Percentiles rank a stretch among this genome's conserved stretches.
These are phyloP conservation scores for Sturnus vulgaris DNA, from an alignment of 2,113 vertebrate species.

Conservation along the genomic window DNA sequence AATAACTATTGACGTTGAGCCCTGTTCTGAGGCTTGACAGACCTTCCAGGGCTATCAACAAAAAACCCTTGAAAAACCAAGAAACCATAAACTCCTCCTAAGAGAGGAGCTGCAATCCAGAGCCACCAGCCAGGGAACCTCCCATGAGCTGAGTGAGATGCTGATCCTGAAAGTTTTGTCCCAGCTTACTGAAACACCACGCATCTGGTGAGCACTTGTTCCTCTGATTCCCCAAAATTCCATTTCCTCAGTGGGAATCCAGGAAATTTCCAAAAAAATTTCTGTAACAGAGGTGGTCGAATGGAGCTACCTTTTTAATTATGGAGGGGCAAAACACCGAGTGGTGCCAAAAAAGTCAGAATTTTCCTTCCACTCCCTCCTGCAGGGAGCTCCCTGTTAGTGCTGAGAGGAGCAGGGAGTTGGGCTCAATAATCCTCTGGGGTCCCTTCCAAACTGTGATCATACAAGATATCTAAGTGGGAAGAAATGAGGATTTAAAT, in stretches of 20 bases:
- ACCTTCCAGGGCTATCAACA: neutral
- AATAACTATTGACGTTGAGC: neutral
- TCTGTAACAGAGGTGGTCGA: neutral
- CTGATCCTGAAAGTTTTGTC: neutral
- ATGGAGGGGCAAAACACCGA: neutral
- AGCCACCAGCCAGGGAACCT: neutral
- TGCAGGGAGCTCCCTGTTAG: no score
- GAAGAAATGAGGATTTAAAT: neutral
- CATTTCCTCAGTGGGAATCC: neutral
- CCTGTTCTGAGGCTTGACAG: neutral
- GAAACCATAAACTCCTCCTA: neutral
- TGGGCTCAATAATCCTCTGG: neutral
- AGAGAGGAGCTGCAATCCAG: neutral
- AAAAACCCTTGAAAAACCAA: neutral
- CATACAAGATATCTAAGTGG: neutral
- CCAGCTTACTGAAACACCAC: neutral
- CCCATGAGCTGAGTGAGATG: neutral
- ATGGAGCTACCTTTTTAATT: neutral
- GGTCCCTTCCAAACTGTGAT: neutral
- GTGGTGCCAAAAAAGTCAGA: neutral
- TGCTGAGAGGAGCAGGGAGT: neutral
- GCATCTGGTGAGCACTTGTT: rapidly evolving
- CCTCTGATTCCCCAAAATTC: neutral
- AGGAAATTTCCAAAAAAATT: neutral
- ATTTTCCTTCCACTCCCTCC: neutral